Conservation (phyloP, 2,113 vertebrate species). For the Aegotheles bennettii region DNA sequence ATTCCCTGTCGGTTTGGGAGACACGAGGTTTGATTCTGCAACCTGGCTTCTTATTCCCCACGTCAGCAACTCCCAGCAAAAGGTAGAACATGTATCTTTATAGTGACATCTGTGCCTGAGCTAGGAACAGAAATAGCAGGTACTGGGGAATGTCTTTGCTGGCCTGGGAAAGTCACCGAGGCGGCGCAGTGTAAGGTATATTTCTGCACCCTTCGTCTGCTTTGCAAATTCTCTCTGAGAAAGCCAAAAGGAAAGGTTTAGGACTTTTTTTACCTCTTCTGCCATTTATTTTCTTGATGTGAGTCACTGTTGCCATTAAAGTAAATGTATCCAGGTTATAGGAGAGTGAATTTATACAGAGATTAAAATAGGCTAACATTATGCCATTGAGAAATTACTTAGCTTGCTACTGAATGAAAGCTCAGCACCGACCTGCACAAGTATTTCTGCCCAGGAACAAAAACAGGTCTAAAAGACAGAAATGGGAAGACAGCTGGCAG, state of each 20-base stretch:
- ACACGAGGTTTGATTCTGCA: background rate
- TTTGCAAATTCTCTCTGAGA: background rate
- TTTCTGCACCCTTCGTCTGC: background rate
- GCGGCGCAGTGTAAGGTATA: background rate
- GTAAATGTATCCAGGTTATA: background rate
- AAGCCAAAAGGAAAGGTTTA: background rate
- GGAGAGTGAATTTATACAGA: background rate
- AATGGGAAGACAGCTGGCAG: conserved; percentile 46
- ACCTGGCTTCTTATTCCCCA: background rate
- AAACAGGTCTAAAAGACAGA: conserved; percentile 34
- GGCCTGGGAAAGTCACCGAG: background rate
- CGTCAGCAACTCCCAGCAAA: background rate
- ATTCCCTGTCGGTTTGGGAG: background rate
- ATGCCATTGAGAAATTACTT: conserved; percentile 10
- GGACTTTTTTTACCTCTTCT: background rate
- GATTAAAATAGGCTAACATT: conserved; percentile 12
- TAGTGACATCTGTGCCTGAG: background rate
- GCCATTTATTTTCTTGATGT: background rate
- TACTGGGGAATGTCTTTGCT: background rate
- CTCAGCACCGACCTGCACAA: conserved; percentile 8
- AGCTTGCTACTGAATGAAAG: background rate
- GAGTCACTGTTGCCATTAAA: background rate
- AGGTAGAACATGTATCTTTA: background rate
- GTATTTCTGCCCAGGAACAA: conserved; percentile 31
- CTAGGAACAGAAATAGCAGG: background rate